A percentile compares a stretch with the other conserved stretches of the same genome.
Conservation (phyloP, 1,140 invertebrate genomes). For the Dreissena polymorpha region DNA sequence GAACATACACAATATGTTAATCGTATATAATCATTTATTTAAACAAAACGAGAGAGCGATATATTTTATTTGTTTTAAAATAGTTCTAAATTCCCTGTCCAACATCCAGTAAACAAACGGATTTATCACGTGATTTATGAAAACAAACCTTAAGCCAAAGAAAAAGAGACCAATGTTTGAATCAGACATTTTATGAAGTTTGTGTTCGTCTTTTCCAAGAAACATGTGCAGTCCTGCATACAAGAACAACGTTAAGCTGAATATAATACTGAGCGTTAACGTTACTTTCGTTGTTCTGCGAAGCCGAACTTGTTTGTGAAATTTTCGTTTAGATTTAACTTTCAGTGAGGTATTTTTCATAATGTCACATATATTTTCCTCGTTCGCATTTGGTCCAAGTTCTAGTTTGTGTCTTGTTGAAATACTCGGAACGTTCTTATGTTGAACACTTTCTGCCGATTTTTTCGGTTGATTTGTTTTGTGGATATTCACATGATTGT, state of each 20-base stretch:
- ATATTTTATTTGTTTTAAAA: not conserved
- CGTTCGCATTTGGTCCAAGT: no score
- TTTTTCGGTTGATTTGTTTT: no score
- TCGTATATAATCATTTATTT: no score
- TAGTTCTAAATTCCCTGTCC: not conserved
- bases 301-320: not conserved
- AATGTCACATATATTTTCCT: no score
- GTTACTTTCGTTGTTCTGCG: conserved; percentile 13
- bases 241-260: conserved; percentile 5
- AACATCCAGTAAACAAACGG: conserved; percentile 3
- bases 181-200: not conserved
- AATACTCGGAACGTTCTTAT: no score
- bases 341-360: no score
- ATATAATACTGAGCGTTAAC: conserved; percentile 1
- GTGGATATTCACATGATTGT: no score
- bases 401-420: no score
- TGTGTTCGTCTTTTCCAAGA: not conserved
- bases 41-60: no score
- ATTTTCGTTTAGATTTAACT: no score
- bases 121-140: conserved; percentile 29
- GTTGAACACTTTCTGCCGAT: no score
- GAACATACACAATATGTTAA: no score
- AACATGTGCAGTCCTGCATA: not conserved
- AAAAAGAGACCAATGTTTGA: not conserved
- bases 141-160: conserved; percentile 8